phyloP scores from a whole-genome alignment of 2,797 vertebrate genomes.

The Bradypodion pumilum region DNA sequence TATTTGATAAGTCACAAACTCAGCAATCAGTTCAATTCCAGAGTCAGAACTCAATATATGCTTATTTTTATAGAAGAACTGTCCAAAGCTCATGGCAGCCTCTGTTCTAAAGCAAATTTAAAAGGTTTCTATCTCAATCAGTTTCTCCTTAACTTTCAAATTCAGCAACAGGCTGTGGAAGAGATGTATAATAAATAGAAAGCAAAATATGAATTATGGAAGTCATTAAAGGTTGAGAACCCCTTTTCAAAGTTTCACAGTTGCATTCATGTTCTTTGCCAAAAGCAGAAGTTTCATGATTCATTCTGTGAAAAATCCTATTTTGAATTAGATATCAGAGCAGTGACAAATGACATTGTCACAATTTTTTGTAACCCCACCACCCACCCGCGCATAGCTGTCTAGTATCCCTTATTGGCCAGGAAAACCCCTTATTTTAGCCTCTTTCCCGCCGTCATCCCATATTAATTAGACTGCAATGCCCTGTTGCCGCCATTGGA shows the following conservation, averaged over 20 bases:
- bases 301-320: conserved; percentile 13
- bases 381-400: no score
- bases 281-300: conserved; percentile 27
- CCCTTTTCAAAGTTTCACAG: background rate
- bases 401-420: no score
- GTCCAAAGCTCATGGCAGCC: conserved; percentile 13
- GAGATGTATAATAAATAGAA: conserved; percentile 30
- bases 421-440: no score
- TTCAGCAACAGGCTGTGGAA: conserved; percentile 35
- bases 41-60: background rate
- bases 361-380: no score
- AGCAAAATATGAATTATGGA: conserved; percentile 19
- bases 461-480: no score
- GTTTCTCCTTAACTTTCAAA: conserved; percentile 25
- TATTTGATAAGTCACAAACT: background rate
- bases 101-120: conserved; percentile 1
- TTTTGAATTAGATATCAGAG: conserved; percentile 9
- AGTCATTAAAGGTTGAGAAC: conserved; percentile 20
- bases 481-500: no score
- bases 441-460: no score
- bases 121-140: conserved; percentile 20
- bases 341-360: background rate
- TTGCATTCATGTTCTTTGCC: background rate
- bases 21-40: conserved; percentile 11
- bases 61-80: conserved; percentile 19